A percentile compares a stretch with the other conserved stretches of the same genome.
Evolutionary conservation across 1,140 invertebrate genomes (phyloP).

Genomic region (Nasonia vitripennis): DNA sequence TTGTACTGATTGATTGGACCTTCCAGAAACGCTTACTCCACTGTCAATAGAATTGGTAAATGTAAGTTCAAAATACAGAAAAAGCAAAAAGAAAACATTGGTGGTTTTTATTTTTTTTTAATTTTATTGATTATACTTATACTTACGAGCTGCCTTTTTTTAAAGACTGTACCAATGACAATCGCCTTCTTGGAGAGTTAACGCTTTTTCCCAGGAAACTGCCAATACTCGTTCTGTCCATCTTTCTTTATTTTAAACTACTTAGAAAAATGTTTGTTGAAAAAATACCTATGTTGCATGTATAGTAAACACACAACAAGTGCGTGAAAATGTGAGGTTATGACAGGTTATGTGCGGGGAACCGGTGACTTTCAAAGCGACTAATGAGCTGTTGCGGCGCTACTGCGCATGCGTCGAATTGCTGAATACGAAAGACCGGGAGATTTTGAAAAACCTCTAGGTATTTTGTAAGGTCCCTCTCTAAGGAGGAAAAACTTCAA

Average conservation of each 20-base stretch:
- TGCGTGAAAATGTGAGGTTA: neutral
- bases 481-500: too few relatives aligned
- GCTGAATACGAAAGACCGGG: neutral
- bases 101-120: neutral
- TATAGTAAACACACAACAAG: neutral
- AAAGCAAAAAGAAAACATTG: too few relatives aligned
- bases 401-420: neutral
- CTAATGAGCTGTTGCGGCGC: constrained; percentile 8
- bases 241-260: constrained; percentile 38
- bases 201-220: constrained; percentile 57
- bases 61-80: neutral
- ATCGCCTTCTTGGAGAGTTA: constrained; percentile 66
- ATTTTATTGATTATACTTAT: neutral
- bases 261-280: constrained; percentile 2
- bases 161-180: constrained; percentile 70
- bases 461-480: too few relatives aligned
- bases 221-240: constrained; percentile 63
- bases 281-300: neutral
- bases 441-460: neutral
- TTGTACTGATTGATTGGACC: constrained; percentile 81
- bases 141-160: constrained; percentile 71
- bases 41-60: constrained; percentile 66
- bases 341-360: constrained; percentile 18
- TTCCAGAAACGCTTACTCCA: constrained; percentile 77
- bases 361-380: constrained; percentile 33